Base-by-base conservation (phyloP, 2,797 vertebrate species). In the Paramormyrops hopkinsi region DNA sequence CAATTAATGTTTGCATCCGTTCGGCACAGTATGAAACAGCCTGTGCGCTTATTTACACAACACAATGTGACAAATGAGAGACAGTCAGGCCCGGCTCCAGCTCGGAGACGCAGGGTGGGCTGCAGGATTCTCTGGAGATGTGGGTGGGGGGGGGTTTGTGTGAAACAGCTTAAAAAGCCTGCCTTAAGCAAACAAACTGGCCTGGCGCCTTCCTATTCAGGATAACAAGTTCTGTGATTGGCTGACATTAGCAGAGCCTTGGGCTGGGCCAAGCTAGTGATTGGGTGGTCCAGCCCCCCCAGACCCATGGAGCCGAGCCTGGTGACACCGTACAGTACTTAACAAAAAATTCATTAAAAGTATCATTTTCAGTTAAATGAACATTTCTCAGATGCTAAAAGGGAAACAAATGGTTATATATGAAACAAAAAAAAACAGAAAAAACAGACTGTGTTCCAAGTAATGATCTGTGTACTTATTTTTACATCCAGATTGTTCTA, bases 341-440 rank as follows among this genome's bases (percentile, higher is more conserved):
- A 79, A 44, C 37, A 44, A 19, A 14, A n/a, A 44, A 79, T 3
- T 79, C 2, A 79, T 79, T 37, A 33, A 19, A 53, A 56, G 48
- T 50, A 86, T 88, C 11, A 65, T 59, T 90, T 46, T 48, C 48
- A 69, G 82, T 73, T 76, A 73, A 48, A 82, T 86, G 8, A 88
- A 82, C 69, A 69, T 44, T 79, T 88, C 56, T 84, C 89, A 90
- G 53, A 51, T 54, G 89, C 87, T 88, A 73, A 88, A 62, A 84
- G 79, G 79, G 83, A 51, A 85, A 59, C n/a, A 90, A 65, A 86
- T 48, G 87, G 59, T 69, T 76, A 88, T 53, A 69, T 9, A 88
- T 44, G 50, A 88, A 88, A 79, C 29, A 17, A 79, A 79, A 33
- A 37, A 79, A 44, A n/a, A 76, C 37, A 2, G 73, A 79, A 41